Evolutionary conservation across 2,113 vertebrate species (phyloP).

Genomic region (Eulemur macaco): DNA sequence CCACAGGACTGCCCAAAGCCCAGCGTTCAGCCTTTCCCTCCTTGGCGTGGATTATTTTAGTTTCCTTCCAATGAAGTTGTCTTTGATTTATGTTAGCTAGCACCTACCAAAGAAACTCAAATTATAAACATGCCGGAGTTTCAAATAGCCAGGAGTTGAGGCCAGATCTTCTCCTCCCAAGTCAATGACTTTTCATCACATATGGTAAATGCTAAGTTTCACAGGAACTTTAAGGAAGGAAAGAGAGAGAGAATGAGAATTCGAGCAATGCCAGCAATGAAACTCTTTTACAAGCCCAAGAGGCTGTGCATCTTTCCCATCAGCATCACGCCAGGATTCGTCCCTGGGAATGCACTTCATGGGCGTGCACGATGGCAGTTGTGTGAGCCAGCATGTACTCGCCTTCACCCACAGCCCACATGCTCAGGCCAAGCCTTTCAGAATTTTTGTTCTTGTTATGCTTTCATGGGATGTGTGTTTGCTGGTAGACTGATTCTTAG

Average conservation of each 20-base stretch:
- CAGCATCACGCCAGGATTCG: background rate
- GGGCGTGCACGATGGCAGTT: too few species aligned
- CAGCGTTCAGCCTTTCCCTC: background rate
- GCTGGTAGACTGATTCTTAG: background rate
- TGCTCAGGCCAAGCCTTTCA: background rate
- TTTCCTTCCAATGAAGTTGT: background rate
- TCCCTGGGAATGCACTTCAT: too few species aligned
- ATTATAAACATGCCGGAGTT: background rate
- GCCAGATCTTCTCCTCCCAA: background rate
- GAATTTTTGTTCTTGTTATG: background rate
- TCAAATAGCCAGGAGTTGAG: background rate
- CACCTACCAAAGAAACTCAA: background rate
- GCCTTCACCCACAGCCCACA: background rate
- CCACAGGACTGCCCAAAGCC: background rate
- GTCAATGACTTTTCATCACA: background rate
- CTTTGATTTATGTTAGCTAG: background rate
- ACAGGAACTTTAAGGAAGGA: background rate
- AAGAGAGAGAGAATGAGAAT: background rate
- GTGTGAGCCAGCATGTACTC: background rate
- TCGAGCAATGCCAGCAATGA: background rate
- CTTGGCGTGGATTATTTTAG: background rate
- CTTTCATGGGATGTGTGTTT: background rate
- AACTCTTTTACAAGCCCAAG: background rate
- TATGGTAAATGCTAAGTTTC: background rate
- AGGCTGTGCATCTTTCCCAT: background rate